Evolutionary conservation across 2,888 invertebrate genomes (phyloP).

Genomic region (Meghimatium bilineatum): DNA sequence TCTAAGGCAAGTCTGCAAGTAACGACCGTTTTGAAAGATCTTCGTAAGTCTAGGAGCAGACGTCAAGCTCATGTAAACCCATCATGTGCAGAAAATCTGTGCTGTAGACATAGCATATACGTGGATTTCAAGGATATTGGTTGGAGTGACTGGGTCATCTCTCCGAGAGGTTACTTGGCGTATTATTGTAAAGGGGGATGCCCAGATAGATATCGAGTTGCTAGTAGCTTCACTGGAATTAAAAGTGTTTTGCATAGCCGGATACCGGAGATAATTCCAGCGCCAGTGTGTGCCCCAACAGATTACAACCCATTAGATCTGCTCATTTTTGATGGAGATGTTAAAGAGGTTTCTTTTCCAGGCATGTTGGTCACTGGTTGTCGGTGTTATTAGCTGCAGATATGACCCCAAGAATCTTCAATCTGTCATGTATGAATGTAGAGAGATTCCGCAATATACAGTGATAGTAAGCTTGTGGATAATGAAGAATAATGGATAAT

Average conservation of each 20-base stretch:
- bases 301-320: constrained; percentile 17
- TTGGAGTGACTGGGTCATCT: constrained; percentile 30
- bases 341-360: background rate
- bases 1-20: constrained; percentile 11
- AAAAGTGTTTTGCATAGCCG: constrained; percentile 23
- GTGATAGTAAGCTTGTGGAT: no score
- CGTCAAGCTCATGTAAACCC: background rate
- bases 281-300: constrained; percentile 34
- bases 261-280: constrained; percentile 3
- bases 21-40: background rate
- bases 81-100: background rate
- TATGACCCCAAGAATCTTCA: background rate
- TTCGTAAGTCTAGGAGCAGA: background rate
- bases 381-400: constrained; percentile 13
- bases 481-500: no score
- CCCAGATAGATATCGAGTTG: constrained; percentile 5
- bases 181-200: constrained; percentile 38
- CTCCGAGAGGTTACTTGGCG: constrained; percentile 6
- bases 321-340: background rate
- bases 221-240: constrained; percentile 31
- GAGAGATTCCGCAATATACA: no score
- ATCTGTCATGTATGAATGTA: no score
- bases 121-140: constrained; percentile 32
- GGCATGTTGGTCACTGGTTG: constrained; percentile 41
- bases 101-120: constrained; percentile 39